Conservation (phyloP, 1,140 invertebrate genomes). For the Penaeus indicus region DNA sequence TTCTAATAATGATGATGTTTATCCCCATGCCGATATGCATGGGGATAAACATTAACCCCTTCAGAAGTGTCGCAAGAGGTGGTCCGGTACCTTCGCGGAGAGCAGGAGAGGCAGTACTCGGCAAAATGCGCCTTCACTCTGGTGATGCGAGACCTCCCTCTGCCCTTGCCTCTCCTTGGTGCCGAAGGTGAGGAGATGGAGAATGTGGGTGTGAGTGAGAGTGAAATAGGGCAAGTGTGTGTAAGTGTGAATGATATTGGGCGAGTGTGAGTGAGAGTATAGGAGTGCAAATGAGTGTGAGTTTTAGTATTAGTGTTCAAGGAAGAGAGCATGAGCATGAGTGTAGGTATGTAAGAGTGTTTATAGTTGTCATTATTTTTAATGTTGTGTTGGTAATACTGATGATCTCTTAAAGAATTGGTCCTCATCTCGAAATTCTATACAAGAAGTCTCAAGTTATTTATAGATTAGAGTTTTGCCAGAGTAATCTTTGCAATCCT, state of each 20-base stretch:
- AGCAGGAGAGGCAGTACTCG: constrained; percentile 27
- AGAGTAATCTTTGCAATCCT: background rate
- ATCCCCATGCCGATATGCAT: background rate
- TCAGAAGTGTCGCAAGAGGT: constrained; percentile 39
- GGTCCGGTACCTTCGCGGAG: constrained; percentile 39
- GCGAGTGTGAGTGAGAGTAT: no score
- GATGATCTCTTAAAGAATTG: no score
- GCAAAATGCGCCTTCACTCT: constrained; percentile 51
- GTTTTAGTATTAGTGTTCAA: no score
- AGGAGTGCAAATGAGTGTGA: no score
- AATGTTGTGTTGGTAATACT: no score
- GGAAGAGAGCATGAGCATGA: no score
- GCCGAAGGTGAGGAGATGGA: background rate
- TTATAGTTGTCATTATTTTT: no score
- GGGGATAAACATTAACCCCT: background rate
- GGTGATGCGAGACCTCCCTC: constrained; percentile 44
- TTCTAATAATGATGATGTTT: background rate
- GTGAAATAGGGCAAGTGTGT: background rate
- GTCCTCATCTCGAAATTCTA: no score
- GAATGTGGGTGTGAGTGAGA: background rate
- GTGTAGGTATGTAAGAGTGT: no score
- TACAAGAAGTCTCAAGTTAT: no score
- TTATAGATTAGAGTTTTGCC: no score
- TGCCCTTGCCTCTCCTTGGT: background rate
- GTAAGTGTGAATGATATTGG: no score